phyloP scores from a whole-genome alignment of 2,113 vertebrate genomes.

The Alectura lathami region DNA sequence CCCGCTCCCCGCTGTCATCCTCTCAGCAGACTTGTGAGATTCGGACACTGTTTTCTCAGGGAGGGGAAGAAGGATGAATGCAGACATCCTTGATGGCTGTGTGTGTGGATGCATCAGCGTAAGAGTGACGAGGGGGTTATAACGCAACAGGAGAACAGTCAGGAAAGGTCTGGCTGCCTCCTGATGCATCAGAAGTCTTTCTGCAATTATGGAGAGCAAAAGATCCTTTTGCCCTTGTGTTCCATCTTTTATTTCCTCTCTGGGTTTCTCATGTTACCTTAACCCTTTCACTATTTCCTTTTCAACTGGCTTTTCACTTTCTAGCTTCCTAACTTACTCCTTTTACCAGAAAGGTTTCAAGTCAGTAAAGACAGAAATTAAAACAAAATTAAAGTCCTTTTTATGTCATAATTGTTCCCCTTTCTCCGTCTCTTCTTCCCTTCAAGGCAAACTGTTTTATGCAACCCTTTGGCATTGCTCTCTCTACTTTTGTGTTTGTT shows the following conservation, averaged over 20 bases:
- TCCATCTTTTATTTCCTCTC: neutral
- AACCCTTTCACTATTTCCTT: neutral
- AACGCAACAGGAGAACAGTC: neutral
- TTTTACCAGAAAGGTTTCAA: neutral
- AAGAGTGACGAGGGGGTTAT: no score
- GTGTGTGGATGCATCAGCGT: neutral
- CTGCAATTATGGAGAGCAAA: neutral
- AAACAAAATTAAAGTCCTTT: neutral
- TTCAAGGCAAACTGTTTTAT: neutral
- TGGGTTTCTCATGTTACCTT: neutral
- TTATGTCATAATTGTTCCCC: neutral
- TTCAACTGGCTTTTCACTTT: neutral
- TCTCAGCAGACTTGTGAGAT: neutral
- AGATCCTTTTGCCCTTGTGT: neutral
- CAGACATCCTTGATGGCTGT: neutral
- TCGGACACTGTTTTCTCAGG: neutral
- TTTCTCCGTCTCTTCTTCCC: neutral
- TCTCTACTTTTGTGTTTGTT: neutral
- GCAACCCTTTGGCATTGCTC: neutral
- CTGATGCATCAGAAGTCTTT: neutral
- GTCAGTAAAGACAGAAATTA: neutral
- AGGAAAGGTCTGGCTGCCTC: neutral
- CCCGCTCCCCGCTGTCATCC: rapidly evolving
- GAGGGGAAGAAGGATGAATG: neutral
- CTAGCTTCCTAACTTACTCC: neutral